Percentiles rank a stretch among this genome's conserved stretches.
These are phyloP conservation scores for Serrognathus titanus DNA, from an alignment of 2,888 invertebrate genomes.

Conservation along the genomic window DNA sequence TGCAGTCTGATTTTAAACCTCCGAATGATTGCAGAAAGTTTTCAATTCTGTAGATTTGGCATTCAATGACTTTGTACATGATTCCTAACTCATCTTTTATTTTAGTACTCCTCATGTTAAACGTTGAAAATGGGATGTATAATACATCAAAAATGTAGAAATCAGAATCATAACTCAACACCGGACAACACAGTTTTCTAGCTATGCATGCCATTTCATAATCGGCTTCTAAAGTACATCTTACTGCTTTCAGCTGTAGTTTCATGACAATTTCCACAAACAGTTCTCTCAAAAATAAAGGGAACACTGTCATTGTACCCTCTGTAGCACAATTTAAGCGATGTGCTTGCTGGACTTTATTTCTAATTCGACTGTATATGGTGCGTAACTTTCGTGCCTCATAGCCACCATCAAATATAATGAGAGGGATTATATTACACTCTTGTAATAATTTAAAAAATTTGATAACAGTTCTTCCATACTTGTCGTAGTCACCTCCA, in stretches of 20 bases:
- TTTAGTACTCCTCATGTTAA: constrained; percentile 51
- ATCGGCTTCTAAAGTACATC: constrained; percentile 88
- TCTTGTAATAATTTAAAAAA: constrained; percentile 68
- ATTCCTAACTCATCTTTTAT: constrained; percentile 25
- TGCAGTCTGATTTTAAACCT: constrained; percentile 60
- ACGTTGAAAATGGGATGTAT: constrained; percentile 74
- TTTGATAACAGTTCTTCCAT: constrained; percentile 58
- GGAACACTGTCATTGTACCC: constrained; percentile 61
- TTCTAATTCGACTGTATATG: constrained; percentile 55
- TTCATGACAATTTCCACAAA: constrained; percentile 68
- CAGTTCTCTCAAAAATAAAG: constrained; percentile 69
- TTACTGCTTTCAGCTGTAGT: constrained; percentile 63
- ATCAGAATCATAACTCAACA: constrained; percentile 91
- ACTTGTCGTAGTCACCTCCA: constrained; percentile 83
- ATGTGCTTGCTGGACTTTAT: constrained; percentile 59
- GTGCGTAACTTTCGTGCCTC: constrained; percentile 71
- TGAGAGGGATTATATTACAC: constrained; percentile 69
- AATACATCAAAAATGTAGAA: constrained; percentile 84
- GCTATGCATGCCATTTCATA: constrained; percentile 82
- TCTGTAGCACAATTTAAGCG: constrained; percentile 57
- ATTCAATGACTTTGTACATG: constrained; percentile 53
- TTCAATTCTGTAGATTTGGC: constrained; percentile 70
- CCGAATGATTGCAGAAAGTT: constrained; percentile 64
- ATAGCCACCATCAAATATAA: constrained; percentile 79
- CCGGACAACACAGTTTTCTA: constrained; percentile 73